These are phyloP conservation scores for Taphrorychus bicolor DNA, from an alignment of 2,888 invertebrate genomes.

Conservation along the genomic window DNA sequence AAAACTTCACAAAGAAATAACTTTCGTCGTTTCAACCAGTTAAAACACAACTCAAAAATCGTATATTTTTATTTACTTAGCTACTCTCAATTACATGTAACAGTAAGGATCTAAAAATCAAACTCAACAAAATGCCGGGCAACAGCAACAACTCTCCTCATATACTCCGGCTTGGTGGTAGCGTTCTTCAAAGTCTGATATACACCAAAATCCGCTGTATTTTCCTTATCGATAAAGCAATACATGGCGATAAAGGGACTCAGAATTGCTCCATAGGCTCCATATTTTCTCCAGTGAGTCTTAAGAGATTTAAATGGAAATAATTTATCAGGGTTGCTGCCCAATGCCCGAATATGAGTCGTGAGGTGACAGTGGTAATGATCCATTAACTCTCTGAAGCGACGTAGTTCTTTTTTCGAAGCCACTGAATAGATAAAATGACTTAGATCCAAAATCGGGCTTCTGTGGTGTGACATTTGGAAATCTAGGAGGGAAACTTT, in stretches of 20 bases:
- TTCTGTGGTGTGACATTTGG: constrained; percentile 44
- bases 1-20: too few species aligned
- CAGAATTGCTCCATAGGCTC: constrained; percentile 33
- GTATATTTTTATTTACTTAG: too few species aligned
- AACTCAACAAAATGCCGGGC: constrained; percentile 34
- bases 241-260: constrained; percentile 25
- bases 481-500: constrained; percentile 47
- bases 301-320: constrained; percentile 48
- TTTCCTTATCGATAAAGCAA: constrained; percentile 26
- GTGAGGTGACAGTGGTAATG: constrained; percentile 51
- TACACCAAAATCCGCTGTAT: constrained; percentile 26
- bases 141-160: constrained; percentile 21
- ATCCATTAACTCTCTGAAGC: constrained; percentile 47
- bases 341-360: constrained; percentile 44
- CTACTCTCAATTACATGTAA: too few species aligned
- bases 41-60: too few species aligned
- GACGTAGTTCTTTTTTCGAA: constrained; percentile 44
- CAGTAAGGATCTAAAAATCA: constrained; percentile 17
- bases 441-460: constrained; percentile 50
- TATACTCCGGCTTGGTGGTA: constrained; percentile 18
- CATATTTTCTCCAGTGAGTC: constrained; percentile 49
- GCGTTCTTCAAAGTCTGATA: constrained; percentile 16
- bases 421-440: constrained; percentile 50
- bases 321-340: constrained; percentile 47
- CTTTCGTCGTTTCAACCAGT: too few species aligned